A percentile compares a stretch with the other conserved stretches of the same genome.
Evolutionary conservation across 2,888 invertebrate species (phyloP).

Genomic region (Pandemis cinnamomeana): DNA sequence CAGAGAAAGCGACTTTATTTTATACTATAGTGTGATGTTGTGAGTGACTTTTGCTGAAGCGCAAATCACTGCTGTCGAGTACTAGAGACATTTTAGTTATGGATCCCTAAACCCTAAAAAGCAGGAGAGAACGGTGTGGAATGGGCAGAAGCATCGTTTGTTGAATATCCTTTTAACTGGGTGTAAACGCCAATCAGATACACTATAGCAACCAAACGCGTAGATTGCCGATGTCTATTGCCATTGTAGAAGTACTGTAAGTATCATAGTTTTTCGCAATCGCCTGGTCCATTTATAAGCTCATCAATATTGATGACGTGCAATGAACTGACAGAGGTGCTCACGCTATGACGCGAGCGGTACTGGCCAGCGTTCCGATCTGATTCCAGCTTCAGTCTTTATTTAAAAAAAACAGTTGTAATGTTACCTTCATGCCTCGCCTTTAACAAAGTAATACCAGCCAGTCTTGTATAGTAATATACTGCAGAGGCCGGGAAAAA

Average conservation of each 20-base stretch:
- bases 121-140: too few species aligned
- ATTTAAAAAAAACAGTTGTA: not conserved
- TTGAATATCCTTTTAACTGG: too few species aligned
- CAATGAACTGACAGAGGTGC: conserved; percentile 18
- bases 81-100: too few species aligned
- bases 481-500: too few species aligned
- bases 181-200: too few species aligned
- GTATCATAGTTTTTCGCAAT: conserved; percentile 9
- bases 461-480: not conserved
- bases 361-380: conserved; percentile 14
- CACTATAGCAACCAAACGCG: not conserved
- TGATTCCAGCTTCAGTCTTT: conserved; percentile 1
- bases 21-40: too few species aligned
- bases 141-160: too few species aligned
- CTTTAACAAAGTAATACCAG: not conserved
- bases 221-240: not conserved
- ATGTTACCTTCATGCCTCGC: not conserved
- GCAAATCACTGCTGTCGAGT: too few species aligned
- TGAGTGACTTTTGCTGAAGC: too few species aligned
- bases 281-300: conserved; percentile 13
- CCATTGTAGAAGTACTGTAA: not conserved
- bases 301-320: conserved; percentile 15
- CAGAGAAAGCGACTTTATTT: too few species aligned
- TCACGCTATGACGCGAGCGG: conserved; percentile 17
- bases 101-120: too few species aligned